Base-by-base conservation (phyloP, 2,797 vertebrate genomes). In the Rousettus madagascariensis region DNA sequence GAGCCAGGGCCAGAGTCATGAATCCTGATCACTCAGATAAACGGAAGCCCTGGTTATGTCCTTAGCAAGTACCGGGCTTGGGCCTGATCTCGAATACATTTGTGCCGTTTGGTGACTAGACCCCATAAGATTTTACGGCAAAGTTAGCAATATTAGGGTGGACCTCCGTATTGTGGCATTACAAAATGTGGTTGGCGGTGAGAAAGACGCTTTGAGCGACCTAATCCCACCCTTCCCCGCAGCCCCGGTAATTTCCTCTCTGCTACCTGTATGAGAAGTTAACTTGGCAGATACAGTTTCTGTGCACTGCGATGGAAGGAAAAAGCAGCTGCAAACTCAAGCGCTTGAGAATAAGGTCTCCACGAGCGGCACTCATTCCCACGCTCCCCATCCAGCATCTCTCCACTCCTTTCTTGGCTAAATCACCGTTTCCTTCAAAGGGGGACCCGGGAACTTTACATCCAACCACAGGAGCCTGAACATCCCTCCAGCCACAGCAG, bases 381-480 rank as follows among this genome's bases (percentile, higher is more conserved):
- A 0, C 0, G 1, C 20, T 30, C 24, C 51, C 0, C 1, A 71
- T 17, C 10, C 33, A n/a, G 17, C 36, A 15, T 1, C 6, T 4
- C 71, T 38, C 83, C 26, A 3, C 22, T 46, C 43, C 11, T 30
- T 61, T 46, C 74, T 80, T 46, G 59, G 33, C 51, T 49, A 41
- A 22, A 20, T 6, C 9, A 15, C 46, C 26, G 6, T 43, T 28
- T 43, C 55, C 43, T 41, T 68, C 72, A 38, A 51, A 74, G 38
- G 38, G n/a, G n/a, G 66, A 90, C 22, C 49, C 51, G 28, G 28
- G 20, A 13, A 10, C 65, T 79, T 84, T 3, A 51, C 13, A n/a
- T 53, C 20, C 28, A 33, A 20, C 43, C 68, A 13, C n/a, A 75
- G 61, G 51, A 71, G n/a, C 26, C 49, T 33, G 16, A 61, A 22